phyloP scores from a whole-genome alignment of 2,113 vertebrate genomes.

The Deroptyus accipitrinus region DNA sequence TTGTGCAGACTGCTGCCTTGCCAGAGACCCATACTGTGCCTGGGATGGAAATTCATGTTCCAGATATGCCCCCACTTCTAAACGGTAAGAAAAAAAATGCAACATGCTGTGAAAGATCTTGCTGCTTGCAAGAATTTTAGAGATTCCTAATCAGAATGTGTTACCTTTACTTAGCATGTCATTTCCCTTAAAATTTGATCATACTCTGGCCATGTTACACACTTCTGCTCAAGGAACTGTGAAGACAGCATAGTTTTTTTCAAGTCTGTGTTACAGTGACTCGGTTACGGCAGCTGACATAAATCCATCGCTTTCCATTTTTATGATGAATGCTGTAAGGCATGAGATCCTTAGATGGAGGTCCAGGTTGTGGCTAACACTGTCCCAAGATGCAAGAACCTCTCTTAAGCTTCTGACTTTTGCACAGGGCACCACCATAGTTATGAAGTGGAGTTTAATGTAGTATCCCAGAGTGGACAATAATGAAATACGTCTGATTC shows the following conservation, averaged over 20 bases:
- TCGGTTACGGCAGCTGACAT: background rate
- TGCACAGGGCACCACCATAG: background rate
- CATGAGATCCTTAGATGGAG: background rate
- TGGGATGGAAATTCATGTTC: conserved; percentile 96
- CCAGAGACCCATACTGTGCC: conserved; percentile 96
- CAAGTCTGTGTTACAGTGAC: background rate
- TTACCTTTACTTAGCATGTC: background rate
- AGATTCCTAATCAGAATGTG: background rate
- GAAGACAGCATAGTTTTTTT: conserved; percentile 32
- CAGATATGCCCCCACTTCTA: conserved; percentile 90
- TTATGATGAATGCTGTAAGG: background rate
- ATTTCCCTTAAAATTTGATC: conserved; percentile 27
- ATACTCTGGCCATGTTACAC: background rate
- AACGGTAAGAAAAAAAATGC: conserved; percentile 79
- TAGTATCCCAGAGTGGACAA: background rate
- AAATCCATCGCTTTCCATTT: background rate
- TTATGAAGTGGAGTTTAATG: background rate
- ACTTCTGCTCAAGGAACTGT: background rate
- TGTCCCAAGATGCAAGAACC: background rate
- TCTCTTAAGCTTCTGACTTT: background rate
- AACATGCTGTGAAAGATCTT: background rate
- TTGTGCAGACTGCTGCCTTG: conserved; percentile 96
- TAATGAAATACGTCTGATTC: background rate
- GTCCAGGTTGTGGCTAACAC: background rate
- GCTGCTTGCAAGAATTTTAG: background rate